Evolutionary conservation across 2,113 vertebrate species (phyloP).

Genomic region (Cariama cristata): DNA sequence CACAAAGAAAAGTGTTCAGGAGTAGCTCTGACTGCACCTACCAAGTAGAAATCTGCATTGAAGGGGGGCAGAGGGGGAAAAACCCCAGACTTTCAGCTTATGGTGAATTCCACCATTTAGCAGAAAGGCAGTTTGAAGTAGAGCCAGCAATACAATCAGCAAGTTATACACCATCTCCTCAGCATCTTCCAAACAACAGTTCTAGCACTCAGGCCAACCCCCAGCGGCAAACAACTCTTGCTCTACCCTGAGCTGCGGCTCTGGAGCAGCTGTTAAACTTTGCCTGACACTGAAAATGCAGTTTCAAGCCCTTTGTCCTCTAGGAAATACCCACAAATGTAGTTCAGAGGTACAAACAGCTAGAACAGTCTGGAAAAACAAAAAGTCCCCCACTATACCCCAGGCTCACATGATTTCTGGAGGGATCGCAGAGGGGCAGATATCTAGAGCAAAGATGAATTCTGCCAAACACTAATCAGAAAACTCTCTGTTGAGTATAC

Average conservation of each 20-base stretch:
- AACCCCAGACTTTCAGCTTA: neutral
- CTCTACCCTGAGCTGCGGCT: neutral
- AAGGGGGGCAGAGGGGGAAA: rapidly evolving
- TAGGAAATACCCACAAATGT: conserved; percentile 46
- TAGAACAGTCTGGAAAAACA: neutral
- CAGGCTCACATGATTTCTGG: conserved; percentile 9
- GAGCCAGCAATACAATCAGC: neutral
- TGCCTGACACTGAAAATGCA: neutral
- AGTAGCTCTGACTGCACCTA: neutral
- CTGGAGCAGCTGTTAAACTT: neutral
- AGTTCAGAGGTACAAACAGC: conserved; percentile 37
- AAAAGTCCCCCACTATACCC: neutral
- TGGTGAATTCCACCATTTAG: neutral
- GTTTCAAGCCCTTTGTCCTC: conserved; percentile 55
- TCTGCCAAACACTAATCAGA: neutral
- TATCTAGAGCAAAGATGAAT: conserved; percentile 51
- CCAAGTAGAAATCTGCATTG: neutral
- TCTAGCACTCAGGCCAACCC: neutral
- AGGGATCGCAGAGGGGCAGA: neutral
- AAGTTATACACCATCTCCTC: neutral
- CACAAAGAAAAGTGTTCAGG: neutral
- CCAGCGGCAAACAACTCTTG: neutral
- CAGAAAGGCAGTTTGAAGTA: neutral
- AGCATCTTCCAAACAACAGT: neutral
- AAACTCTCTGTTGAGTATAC: neutral